Evolutionary conservation across 2,888 invertebrate species (phyloP).

Genomic region (Neoascia interrupta): DNA sequence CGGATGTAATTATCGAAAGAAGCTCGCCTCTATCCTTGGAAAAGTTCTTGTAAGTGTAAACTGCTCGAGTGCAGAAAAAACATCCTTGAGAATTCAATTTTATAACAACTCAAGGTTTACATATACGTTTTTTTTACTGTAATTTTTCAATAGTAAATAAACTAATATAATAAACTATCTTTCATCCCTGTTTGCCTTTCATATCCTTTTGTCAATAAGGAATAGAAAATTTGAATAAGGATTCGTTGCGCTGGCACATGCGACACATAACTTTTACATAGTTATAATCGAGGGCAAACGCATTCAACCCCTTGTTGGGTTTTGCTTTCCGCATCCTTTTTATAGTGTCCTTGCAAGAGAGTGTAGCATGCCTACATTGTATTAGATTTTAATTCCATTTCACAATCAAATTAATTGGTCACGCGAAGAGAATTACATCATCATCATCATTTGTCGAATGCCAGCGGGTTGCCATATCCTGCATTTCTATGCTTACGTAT

Average conservation of each 20-base stretch:
- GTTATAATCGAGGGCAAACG: conserved; percentile 7
- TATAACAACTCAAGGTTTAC: conserved; percentile 56
- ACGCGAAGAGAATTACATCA: conserved; percentile 77
- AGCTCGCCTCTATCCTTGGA: conserved; percentile 6
- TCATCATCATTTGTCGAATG: conserved; percentile 59
- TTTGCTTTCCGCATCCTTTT: conserved; percentile 4
- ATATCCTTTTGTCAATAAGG: not conserved
- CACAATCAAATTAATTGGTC: conserved; percentile 80
- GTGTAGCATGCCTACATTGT: conserved; percentile 72
- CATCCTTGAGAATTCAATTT: conserved; percentile 22
- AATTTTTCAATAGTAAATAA: conserved; percentile 67
- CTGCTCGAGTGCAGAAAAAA: not conserved
- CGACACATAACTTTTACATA: conserved; percentile 32
- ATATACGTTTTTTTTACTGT: conserved; percentile 28
- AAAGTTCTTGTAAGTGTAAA: not conserved
- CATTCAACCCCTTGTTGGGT: conserved; percentile 16
- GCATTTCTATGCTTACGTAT: conserved; percentile 8
- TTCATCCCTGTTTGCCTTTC: too few species aligned
- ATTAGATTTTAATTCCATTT: conserved; percentile 79
- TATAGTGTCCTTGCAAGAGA: conserved; percentile 41
- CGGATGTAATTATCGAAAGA: conserved; percentile 62
- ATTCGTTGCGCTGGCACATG: conserved; percentile 58
- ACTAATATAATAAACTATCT: too few species aligned
- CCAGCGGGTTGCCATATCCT: conserved; percentile 37
- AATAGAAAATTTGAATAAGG: conserved; percentile 55